Evolutionary conservation across 2,888 invertebrate species (phyloP).

Genomic region (Mermis nigrescens): DNA sequence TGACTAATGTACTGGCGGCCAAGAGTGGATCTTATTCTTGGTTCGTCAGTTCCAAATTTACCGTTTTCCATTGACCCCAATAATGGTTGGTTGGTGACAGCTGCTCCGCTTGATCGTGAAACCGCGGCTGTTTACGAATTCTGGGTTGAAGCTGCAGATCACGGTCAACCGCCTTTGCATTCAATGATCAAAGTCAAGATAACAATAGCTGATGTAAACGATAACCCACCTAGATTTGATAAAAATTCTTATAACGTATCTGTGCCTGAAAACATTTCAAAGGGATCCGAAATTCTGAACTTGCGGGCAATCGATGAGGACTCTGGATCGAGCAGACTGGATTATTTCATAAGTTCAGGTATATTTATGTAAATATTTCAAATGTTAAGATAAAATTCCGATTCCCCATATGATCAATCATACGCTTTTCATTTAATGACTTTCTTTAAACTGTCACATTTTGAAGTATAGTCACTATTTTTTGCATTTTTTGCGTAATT

Average conservation of each 20-base stretch:
- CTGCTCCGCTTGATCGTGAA: slow-evolving; percentile 73
- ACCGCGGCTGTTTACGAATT: slow-evolving; percentile 63
- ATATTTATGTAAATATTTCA: background rate
- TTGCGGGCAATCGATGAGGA: slow-evolving; percentile 32
- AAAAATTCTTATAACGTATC: slow-evolving; percentile 49
- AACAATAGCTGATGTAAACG: slow-evolving; percentile 46
- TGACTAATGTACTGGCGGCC: too few relatives aligned
- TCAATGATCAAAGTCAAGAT: slow-evolving; percentile 27
- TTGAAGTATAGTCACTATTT: too few relatives aligned
- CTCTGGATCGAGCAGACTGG: slow-evolving; percentile 15
- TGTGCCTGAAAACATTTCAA: slow-evolving; percentile 56
- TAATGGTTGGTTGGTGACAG: slow-evolving; percentile 72
- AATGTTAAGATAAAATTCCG: too few relatives aligned
- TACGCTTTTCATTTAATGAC: too few relatives aligned
- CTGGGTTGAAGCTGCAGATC: slow-evolving; percentile 68
- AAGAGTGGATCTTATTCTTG: slow-evolving; percentile 34
- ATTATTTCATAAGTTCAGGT: slow-evolving; percentile 8
- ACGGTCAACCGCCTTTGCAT: slow-evolving; percentile 49
- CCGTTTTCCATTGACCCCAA: slow-evolving; percentile 74
- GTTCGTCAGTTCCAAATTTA: too few relatives aligned
- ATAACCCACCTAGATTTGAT: slow-evolving; percentile 68
- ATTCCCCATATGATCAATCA: too few relatives aligned
- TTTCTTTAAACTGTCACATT: too few relatives aligned
- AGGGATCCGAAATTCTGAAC: slow-evolving; percentile 54
- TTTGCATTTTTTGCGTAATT: too few relatives aligned